Conservation (phyloP, 2,797 vertebrate genomes). For the Chromobotia macracanthus region DNA sequence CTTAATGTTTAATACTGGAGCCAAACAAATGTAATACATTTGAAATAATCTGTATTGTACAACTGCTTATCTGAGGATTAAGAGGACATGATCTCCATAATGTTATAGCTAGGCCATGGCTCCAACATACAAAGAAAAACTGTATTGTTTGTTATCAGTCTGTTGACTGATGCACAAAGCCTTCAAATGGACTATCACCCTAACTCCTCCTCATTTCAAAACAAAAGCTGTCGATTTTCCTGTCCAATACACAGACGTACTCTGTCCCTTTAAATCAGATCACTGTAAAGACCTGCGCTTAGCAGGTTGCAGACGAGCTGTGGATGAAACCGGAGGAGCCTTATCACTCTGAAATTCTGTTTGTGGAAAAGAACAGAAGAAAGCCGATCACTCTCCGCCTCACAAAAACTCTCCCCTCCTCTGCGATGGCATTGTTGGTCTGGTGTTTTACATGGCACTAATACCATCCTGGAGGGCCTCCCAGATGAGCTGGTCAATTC, state of each 20-base stretch:
- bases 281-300: not conserved
- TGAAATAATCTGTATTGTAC: not conserved
- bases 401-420: conserved; percentile 41
- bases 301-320: conserved; percentile 26
- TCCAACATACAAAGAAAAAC: not conserved
- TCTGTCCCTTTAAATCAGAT: conserved; percentile 29
- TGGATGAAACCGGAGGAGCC: conserved; percentile 27
- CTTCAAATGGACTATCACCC: not conserved
- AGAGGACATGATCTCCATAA: no score
- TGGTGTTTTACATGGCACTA: conserved; percentile 37
- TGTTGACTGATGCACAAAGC: not conserved
- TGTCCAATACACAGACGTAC: not conserved
- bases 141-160: not conserved
- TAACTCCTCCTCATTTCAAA: not conserved
- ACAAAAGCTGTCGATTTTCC: conserved; percentile 9
- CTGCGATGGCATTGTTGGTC: conserved; percentile 27
- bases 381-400: conserved; percentile 38
- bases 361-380: conserved; percentile 35
- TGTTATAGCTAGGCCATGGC: not conserved
- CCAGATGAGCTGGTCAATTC: conserved; percentile 53
- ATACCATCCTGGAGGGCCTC: conserved; percentile 40
- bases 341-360: conserved; percentile 45
- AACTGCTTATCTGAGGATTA: not conserved
- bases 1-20: not conserved
- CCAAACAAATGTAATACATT: no score